These are phyloP conservation scores for Pongo abelii DNA, from an alignment of 2,113 vertebrate genomes.

Conservation along the genomic window DNA sequence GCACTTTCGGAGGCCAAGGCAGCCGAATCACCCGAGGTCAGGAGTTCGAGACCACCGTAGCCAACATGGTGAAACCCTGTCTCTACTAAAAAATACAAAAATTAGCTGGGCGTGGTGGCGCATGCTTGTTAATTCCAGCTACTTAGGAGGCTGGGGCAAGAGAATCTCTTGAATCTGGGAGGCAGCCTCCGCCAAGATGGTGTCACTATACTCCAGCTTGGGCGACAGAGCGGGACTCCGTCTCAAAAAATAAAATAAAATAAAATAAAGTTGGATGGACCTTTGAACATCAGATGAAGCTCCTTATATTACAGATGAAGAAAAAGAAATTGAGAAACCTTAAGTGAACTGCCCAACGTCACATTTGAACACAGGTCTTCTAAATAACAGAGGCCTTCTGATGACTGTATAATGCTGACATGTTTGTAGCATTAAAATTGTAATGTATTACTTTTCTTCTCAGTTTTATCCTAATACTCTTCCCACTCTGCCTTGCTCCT, in stretches of 20 bases:
- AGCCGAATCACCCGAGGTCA: too few relatives aligned
- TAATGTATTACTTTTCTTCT: background rate
- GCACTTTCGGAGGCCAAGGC: too few relatives aligned
- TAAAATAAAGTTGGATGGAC: background rate
- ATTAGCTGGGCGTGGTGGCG: too few relatives aligned
- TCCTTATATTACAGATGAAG: constrained; percentile 20
- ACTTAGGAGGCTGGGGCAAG: too few relatives aligned
- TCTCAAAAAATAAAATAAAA: background rate
- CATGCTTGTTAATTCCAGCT: too few relatives aligned
- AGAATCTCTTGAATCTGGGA: too few relatives aligned
- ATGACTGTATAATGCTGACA: constrained; percentile 1
- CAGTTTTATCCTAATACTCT: background rate
- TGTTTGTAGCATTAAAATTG: background rate
- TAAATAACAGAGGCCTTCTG: background rate
- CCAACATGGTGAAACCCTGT: too few relatives aligned
- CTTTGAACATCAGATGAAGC: background rate
- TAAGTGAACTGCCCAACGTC: background rate
- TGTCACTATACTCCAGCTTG: too few relatives aligned
- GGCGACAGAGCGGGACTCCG: too few relatives aligned
- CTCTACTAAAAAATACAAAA: too few relatives aligned
- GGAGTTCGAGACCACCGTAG: too few relatives aligned
- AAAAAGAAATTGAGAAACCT: background rate
- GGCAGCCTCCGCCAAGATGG: too few relatives aligned
- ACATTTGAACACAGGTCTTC: background rate
- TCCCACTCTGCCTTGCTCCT: background rate